phyloP scores from a whole-genome alignment of 1,140 invertebrate species.

The Globodera ellingtonae region DNA sequence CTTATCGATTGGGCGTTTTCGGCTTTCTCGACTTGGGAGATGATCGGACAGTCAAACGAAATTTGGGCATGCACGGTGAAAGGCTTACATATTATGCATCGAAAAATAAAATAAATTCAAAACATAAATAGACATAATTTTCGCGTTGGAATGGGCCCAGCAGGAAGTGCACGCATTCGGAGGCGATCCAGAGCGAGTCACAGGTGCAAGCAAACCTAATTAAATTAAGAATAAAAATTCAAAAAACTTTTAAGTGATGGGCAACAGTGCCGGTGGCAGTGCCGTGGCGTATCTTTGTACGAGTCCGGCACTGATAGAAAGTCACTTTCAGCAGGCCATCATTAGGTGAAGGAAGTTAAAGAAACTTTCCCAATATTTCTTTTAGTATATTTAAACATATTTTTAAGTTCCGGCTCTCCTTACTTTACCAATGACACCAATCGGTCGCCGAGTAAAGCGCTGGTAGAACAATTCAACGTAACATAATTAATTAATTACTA shows the following conservation, averaged over 20 bases:
- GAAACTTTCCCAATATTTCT: too few relatives aligned
- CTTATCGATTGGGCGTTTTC: slow-evolving; percentile 64
- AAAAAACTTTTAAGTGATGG: slow-evolving; percentile 5
- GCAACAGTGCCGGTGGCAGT: slow-evolving; percentile 40
- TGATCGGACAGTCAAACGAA: slow-evolving; percentile 48
- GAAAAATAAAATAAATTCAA: not conserved
- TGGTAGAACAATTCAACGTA: slow-evolving; percentile 26
- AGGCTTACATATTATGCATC: not conserved
- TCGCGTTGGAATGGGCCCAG: slow-evolving; percentile 75
- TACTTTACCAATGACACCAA: slow-evolving; percentile 19
- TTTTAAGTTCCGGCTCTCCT: slow-evolving; percentile 19
- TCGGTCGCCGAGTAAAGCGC: not conserved
- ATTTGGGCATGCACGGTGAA: slow-evolving; percentile 53
- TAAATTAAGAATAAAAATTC: not conserved
- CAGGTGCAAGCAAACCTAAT: slow-evolving; percentile 73
- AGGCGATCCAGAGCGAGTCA: slow-evolving; percentile 74
- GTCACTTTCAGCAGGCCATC: slow-evolving; percentile 23
- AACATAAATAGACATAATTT: slow-evolving; percentile 68
- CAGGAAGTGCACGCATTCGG: slow-evolving; percentile 76
- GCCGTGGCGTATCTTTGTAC: slow-evolving; percentile 22
- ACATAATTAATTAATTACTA: not conserved
- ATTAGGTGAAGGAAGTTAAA: not conserved
- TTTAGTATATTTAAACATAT: too few relatives aligned
- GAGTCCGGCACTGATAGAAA: slow-evolving; percentile 16
- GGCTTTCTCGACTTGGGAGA: slow-evolving; percentile 61